Conservation (phyloP, 1,140 invertebrate species). For the Caenorhabditis tropicalis region DNA sequence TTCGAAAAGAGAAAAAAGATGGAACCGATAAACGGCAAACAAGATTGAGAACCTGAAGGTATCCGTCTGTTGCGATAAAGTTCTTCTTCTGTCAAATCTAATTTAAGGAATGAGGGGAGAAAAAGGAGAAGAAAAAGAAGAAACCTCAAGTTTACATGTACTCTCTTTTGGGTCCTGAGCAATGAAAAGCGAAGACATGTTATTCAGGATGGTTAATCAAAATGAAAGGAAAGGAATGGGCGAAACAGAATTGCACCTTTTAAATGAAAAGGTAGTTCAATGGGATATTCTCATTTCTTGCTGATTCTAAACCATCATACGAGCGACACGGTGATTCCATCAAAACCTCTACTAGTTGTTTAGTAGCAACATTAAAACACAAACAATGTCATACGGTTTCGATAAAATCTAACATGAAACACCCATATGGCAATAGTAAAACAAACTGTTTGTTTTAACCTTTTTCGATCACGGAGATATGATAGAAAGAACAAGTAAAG, state of each 20-base stretch:
- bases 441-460: slow-evolving; percentile 20
- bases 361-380: neutral
- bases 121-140: slow-evolving; percentile 15
- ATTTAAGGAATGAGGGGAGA: slow-evolving; percentile 25
- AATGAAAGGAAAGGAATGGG: slow-evolving; percentile 4
- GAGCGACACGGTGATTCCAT: no score
- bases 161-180: neutral
- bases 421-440: slow-evolving; percentile 29
- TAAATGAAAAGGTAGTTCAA: neutral
- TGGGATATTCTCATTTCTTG: neutral
- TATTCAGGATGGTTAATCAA: slow-evolving; percentile 39
- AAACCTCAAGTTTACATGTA: slow-evolving; percentile 37
- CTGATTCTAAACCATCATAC: no score
- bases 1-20: neutral
- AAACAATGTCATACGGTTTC: neutral
- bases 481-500: slow-evolving; percentile 21
- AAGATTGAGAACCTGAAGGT: slow-evolving; percentile 36
- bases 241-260: neutral
- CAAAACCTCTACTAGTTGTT: neutral
- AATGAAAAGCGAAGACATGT: neutral
- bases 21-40: slow-evolving; percentile 39
- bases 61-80: slow-evolving; percentile 18
- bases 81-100: slow-evolving; percentile 38
- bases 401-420: slow-evolving; percentile 10
- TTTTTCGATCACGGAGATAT: neutral